These are phyloP conservation scores for Catagonus wagneri DNA, from an alignment of 2,113 vertebrate species.

Conservation along the genomic window DNA sequence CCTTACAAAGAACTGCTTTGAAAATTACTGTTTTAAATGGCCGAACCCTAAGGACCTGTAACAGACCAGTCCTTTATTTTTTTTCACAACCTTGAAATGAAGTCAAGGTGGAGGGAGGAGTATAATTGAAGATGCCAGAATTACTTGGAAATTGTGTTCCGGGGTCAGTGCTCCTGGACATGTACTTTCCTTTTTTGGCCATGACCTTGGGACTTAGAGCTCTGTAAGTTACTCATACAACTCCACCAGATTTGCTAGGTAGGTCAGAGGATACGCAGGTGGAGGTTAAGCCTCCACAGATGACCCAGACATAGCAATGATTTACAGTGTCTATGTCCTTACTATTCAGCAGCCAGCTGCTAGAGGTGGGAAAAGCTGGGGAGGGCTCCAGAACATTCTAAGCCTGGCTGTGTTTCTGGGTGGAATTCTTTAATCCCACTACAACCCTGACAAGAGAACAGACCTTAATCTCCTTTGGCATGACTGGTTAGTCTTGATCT, in stretches of 20 bases:
- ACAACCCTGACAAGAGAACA: neutral
- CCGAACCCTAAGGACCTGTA: neutral
- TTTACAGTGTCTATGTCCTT: neutral
- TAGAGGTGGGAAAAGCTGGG: neutral
- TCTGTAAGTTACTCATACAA: neutral
- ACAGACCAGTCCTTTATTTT: neutral
- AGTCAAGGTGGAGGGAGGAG: neutral
- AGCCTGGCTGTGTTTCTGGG: conserved; percentile 35
- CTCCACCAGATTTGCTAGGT: neutral
- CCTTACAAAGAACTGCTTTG: conserved; percentile 19
- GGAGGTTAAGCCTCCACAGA: neutral
- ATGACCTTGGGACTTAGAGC: conserved; percentile 52
- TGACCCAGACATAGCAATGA: neutral
- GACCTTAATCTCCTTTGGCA: neutral
- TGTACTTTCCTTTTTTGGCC: neutral
- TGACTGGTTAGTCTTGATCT: neutral
- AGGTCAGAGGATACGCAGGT: neutral
- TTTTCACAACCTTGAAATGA: conserved; percentile 37
- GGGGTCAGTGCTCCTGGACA: neutral
- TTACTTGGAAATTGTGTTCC: neutral
- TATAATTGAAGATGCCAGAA: neutral
- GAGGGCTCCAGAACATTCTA: conserved; percentile 27
- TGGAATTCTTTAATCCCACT: conserved; percentile 45
- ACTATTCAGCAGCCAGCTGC: neutral
- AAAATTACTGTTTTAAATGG: conserved; percentile 56